Conservation (phyloP, 2,113 vertebrate genomes). For the Melanerpes formicivorus region DNA sequence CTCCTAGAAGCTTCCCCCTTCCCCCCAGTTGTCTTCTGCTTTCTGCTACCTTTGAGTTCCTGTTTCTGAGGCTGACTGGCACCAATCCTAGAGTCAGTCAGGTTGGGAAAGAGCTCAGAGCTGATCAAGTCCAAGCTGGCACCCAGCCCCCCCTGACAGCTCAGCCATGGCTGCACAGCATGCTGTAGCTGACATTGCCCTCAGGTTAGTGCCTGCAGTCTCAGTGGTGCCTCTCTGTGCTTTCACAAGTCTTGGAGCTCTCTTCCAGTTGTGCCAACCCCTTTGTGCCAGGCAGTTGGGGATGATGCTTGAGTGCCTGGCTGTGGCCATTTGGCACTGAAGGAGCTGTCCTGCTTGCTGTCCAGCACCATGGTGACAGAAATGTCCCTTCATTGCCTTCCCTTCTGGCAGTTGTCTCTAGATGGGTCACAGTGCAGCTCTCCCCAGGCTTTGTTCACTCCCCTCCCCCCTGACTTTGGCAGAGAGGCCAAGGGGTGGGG, state of each 20-base stretch:
- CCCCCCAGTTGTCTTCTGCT: fast-evolving
- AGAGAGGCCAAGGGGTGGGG: not conserved
- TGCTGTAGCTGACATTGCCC: fast-evolving
- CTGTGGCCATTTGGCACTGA: not conserved
- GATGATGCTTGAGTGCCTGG: not conserved
- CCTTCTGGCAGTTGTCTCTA: not conserved
- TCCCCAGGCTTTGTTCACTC: not conserved
- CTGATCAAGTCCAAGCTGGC: no score
- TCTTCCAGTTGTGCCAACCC: not conserved
- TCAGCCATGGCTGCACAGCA: no score
- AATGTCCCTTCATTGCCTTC: not conserved
- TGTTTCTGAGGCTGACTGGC: not conserved
- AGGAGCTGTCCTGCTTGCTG: not conserved
- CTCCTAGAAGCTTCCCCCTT: not conserved
- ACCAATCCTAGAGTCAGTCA: not conserved
- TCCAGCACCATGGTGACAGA: fast-evolving
- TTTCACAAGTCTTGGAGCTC: not conserved
- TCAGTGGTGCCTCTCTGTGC: not conserved
- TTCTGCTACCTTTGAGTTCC: not conserved
- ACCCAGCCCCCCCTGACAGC: no score
- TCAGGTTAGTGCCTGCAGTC: not conserved
- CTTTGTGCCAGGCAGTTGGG: not conserved
- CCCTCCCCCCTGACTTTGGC: no score
- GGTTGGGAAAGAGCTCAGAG: no score
- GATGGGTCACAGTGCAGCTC: not conserved